Base-by-base conservation (phyloP, 2,113 vertebrate genomes). In the Amphilophus citrinellus region DNA sequence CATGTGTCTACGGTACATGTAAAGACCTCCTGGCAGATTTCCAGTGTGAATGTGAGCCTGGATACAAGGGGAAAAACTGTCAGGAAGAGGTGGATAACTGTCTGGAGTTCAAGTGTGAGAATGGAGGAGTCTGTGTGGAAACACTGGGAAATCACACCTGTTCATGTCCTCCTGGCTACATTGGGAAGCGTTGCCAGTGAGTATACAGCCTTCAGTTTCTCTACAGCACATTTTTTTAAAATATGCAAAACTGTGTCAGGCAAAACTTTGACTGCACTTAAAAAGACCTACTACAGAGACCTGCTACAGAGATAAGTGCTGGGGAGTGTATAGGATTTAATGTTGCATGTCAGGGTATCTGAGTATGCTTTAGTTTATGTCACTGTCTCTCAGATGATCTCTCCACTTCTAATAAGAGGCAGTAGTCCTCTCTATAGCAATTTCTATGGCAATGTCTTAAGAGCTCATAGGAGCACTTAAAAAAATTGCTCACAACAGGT, bases 111-210 rank as follows among this genome's bases (percentile, higher is more conserved):
- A 91, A 53, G 76, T 98, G 98, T 90, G 89, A 93, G 9, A 96
- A 98, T 0, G 96, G 95, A 15, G 97, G 96, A 2, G 91, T 85
- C 37, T 98, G 98, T 7, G 0, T 95, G 0, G 95, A 97, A 0
- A 88, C 71, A 0, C 44, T 91, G 4, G 95, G 91, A 1, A 92
- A 90, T 1, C 96, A 97, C 93, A 96, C 94, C 32, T 98, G 98
- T 86, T 86, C 76, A 30, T 98, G 98, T 91, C 96, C 93, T 0
- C 83, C 92, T 0, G 95, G 93, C 3, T 97, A 92, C 82, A 91
- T 92, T 0, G 98, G 98, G 0, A 96, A 93, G 4, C 96, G 93
- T 83, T 98, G 98, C 92, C 96, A 98, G 98, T 98, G 91, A 96
- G 97, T 97, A 85, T 13, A 61, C 4, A 44, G 24, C 10, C 61